phyloP scores from a whole-genome alignment of 2,888 invertebrate genomes.

The Panorpa germanica region DNA sequence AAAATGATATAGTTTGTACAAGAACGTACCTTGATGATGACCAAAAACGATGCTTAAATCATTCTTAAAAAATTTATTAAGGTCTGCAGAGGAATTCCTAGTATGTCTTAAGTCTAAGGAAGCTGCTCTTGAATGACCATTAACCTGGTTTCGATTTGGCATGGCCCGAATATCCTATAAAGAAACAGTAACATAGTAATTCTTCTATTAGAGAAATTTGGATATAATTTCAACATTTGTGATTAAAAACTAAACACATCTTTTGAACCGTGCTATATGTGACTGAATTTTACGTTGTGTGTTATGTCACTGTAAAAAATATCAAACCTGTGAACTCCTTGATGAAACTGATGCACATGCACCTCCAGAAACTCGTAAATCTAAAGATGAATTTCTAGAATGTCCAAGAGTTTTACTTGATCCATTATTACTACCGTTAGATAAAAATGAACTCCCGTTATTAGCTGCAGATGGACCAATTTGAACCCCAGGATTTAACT shows the following conservation, averaged over 20 bases:
- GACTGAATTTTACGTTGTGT: slow-evolving; percentile 13
- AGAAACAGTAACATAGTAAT: slow-evolving; percentile 7
- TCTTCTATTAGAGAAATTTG: slow-evolving; percentile 5
- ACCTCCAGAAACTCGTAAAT: slow-evolving; percentile 30
- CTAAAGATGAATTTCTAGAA: slow-evolving; percentile 70
- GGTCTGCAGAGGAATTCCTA: slow-evolving; percentile 53
- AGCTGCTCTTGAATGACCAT: slow-evolving; percentile 65
- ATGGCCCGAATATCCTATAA: slow-evolving; percentile 10
- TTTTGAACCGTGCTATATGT: background rate
- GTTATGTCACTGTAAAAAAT: slow-evolving; percentile 22
- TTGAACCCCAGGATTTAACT: too few species aligned
- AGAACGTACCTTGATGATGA: slow-evolving; percentile 30
- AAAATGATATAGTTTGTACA: slow-evolving; percentile 10
- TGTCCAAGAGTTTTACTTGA: slow-evolving; percentile 23
- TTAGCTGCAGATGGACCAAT: too few species aligned
- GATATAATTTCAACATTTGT: slow-evolving; percentile 2
- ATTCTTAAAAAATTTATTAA: slow-evolving; percentile 50
- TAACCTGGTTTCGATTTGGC: slow-evolving; percentile 12
- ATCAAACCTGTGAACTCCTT: slow-evolving; percentile 26
- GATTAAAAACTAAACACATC: slow-evolving; percentile 1
- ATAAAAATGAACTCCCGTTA: too few species aligned
- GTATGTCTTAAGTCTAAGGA: slow-evolving; percentile 60
- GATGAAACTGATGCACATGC: slow-evolving; percentile 19
- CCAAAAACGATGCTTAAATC: slow-evolving; percentile 54
- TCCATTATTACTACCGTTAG: slow-evolving; percentile 1